A percentile compares a stretch with the other conserved stretches of the same genome.
These are phyloP conservation scores for Brienomyrus brachyistius DNA, from an alignment of 2,113 vertebrate genomes.

Conservation along the genomic window DNA sequence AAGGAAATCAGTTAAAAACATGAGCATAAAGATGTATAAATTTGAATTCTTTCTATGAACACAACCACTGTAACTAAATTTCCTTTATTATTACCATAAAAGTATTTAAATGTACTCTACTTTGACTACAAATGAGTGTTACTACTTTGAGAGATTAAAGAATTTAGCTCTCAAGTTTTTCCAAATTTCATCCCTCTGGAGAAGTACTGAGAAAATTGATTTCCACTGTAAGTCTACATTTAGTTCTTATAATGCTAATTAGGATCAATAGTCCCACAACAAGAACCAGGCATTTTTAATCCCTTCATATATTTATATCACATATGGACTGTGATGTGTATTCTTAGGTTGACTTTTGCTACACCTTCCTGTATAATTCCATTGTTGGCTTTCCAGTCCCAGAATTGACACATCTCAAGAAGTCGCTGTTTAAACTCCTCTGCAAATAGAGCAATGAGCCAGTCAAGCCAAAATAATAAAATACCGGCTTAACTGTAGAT, in stretches of 20 bases:
- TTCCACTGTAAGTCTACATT: constrained; percentile 60
- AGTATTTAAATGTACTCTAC: neutral
- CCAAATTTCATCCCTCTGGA: neutral
- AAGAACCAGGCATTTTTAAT: constrained; percentile 42
- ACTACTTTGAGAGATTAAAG: neutral
- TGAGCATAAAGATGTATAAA: neutral
- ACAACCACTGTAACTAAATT: neutral
- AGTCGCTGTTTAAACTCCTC: constrained; percentile 55
- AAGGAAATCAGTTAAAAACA: neutral
- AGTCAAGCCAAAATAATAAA: constrained; percentile 68
- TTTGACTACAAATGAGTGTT: neutral
- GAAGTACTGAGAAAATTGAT: constrained; percentile 11
- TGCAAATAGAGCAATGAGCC: constrained; percentile 57
- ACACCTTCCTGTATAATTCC: constrained; percentile 61
- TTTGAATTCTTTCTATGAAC: neutral
- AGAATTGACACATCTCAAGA: constrained; percentile 59
- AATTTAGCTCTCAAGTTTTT: neutral
- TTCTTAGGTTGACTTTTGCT: constrained; percentile 34
- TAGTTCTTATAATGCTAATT: constrained; percentile 58
- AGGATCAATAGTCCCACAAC: constrained; percentile 53
- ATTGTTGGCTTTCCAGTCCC: constrained; percentile 70
- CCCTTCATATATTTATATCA: constrained; percentile 31
- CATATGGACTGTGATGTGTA: constrained; percentile 31
- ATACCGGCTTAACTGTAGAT: constrained; percentile 77
- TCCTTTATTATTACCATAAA: neutral